Evolutionary conservation across 2,888 invertebrate species (phyloP), one percentile per base, ranked within the genome.

Genomic region (Adela reaumurella): DNA sequence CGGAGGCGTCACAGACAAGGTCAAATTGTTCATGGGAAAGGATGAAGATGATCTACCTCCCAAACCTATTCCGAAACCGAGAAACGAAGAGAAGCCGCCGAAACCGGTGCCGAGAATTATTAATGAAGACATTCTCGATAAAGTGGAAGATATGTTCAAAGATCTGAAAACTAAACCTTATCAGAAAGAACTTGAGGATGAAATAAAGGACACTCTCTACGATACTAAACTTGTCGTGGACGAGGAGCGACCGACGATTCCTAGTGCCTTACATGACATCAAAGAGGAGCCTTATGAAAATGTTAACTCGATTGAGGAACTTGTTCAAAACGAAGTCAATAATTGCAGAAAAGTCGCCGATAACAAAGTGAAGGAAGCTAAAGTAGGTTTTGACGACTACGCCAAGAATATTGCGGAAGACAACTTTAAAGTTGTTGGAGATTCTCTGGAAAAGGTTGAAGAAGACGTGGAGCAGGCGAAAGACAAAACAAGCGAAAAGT

Each of bases 101-200:
- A 76, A 74, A 64, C 71, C 77, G 14, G 69, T 74, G 6, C 78
- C 78, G 1, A 68, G 74, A 58, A 55, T 77, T 17, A 80, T 80
- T 18, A 67, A 68, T 29, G 80, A 80, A 62, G 80, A 76, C 28
- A 53, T 80, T 8, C 59, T 80, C 2, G 74, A 63, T 47, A 79
- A 80, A 66, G 78, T 80, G 1, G 78, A 80, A n/a, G 80, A 80
- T 52, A 78, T 80, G 74, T 80, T 80, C 54, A 74, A 70, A 57
- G 74, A 77, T 54, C 60, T 78, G 1, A 63, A 70, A 45, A 52
- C 65, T 3, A 74, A 72, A 58, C 74, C 74, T 11, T 65, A 61
- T 8, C 57, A 57, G 1, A 67, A 61, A 53, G 68, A 71, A 17
- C 72, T 74, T 1, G 76, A 76, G 20, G 35, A 35, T 14, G 35